Base-by-base conservation (phyloP, 2,888 invertebrate species). In the Mellilla xanthometata region DNA sequence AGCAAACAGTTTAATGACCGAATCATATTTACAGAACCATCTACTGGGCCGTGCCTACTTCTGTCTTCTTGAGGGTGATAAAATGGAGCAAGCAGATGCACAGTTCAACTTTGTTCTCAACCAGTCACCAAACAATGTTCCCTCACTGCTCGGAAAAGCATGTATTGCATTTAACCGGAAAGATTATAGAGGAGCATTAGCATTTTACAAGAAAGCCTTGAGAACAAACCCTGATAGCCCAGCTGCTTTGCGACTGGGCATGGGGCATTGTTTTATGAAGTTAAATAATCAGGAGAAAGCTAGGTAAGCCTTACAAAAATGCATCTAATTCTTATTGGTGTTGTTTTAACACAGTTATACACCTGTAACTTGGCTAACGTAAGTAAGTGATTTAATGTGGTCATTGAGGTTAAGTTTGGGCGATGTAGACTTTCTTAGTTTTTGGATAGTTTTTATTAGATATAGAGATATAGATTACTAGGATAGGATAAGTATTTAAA, bases 31-130 rank as follows among this genome's bases (percentile, higher is more conserved):
- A 9, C 73, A 95, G 95, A 98, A 98, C 81, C 99, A 99, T 92
- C 93, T 99, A 54, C 92, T 99, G 57, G 99, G 99, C 0, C 91
- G 99, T 66, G 99, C 99, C 2, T 99, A 99, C 79, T 99, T 99
- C 79, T 99, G 99, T 69, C 91, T 99, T 5, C 91, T 99, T 23
- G 99, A 99, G 91, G 99, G 99, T 1, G 99, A 99, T 71, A 99
- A 99, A 91, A 97, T 99, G 97, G 99, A 99, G 54, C 99, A 99
- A 85, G 99, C 99, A 0, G 99, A 99, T 91, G 97, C 99, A 0
- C 99, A 99, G 79, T 99, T 99, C 76, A 99, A 99, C 88, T 99
- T 99, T 81, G 99, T 99, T 0, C 88, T 99, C 22, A 98, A 99
- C 81, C 96, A 97, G 69, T 95, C 96, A 0, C 96, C 96, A 2